Conservation (phyloP, 2,888 invertebrate species). For the Mesorhabditis sp. region DNA sequence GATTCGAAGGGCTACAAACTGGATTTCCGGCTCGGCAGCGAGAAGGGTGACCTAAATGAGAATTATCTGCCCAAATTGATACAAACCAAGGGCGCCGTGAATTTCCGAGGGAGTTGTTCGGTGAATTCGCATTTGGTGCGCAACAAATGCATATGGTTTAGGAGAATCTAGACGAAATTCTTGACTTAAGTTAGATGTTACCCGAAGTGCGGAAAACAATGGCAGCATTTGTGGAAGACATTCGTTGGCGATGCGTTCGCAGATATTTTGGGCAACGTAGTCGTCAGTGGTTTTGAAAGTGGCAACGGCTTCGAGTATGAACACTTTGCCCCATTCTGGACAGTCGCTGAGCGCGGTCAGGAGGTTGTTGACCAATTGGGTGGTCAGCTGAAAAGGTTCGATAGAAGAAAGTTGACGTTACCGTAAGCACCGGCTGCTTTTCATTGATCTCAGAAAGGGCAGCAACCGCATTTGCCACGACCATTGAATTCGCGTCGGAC, state of each 20-base stretch:
- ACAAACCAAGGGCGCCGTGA: slow-evolving; percentile 88
- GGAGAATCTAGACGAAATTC: slow-evolving; percentile 66
- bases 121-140: slow-evolving; percentile 89
- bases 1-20: slow-evolving; percentile 94
- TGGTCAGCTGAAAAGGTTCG: slow-evolving; percentile 71
- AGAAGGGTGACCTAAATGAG: slow-evolving; percentile 72
- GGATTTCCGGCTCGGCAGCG: slow-evolving; percentile 97
- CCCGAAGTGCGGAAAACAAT: slow-evolving; percentile 97
- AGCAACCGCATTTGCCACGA: slow-evolving; percentile 96
- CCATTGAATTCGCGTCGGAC: slow-evolving; percentile 99
- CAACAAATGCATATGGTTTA: slow-evolving; percentile 97
- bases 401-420: neutral
- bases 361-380: slow-evolving; percentile 93
- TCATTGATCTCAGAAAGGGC: slow-evolving; percentile 97
- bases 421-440: slow-evolving; percentile 84
- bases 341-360: slow-evolving; percentile 97
- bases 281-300: slow-evolving; percentile 92
- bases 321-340: slow-evolving; percentile 73
- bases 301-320: slow-evolving; percentile 91
- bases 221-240: slow-evolving; percentile 98
- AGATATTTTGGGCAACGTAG: slow-evolving; percentile 83
- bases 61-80: neutral
- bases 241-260: slow-evolving; percentile 80
- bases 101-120: slow-evolving; percentile 84
- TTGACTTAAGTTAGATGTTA: slow-evolving; percentile 13